Conservation (phyloP, 2,113 vertebrate species). For the Micromys minutus region DNA sequence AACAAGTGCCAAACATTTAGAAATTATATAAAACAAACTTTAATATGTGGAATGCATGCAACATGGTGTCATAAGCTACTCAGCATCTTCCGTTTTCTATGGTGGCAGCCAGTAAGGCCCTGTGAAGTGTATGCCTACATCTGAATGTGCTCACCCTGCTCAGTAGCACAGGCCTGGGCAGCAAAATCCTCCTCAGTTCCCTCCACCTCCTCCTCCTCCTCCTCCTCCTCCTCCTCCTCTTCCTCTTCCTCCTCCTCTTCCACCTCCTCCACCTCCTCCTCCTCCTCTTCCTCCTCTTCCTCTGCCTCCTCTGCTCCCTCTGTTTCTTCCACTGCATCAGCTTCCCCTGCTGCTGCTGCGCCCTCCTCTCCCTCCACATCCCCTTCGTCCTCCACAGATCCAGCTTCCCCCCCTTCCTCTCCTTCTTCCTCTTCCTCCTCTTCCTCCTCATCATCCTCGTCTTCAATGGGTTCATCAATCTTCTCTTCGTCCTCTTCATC, state of each 20-base stretch:
- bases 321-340: background rate
- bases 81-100: slow-evolving; percentile 79
- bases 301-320: slow-evolving; percentile 71
- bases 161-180: slow-evolving; percentile 76
- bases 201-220: background rate
- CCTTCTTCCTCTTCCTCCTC: slow-evolving; percentile 73
- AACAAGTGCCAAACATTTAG: slow-evolving; percentile 84
- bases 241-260: slow-evolving; percentile 2
- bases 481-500: slow-evolving; percentile 87
- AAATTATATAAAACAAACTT: slow-evolving; percentile 86
- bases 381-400: background rate
- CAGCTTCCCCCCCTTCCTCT: slow-evolving; percentile 72
- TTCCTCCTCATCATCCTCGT: slow-evolving; percentile 66
- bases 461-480: slow-evolving; percentile 79
- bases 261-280: slow-evolving; percentile 50
- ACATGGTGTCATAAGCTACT: slow-evolving; percentile 77
- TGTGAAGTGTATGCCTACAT: slow-evolving; percentile 45
- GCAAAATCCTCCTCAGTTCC: no score
- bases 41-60: slow-evolving; percentile 87
- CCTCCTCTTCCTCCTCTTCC: slow-evolving; percentile 68
- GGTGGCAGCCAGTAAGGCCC: slow-evolving; percentile 78
- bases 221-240: slow-evolving; percentile 70
- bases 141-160: slow-evolving; percentile 85
- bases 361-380: slow-evolving; percentile 62
- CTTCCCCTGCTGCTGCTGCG: slow-evolving; percentile 57